Conservation (phyloP, 2,888 invertebrate species). For the Oscheius sp. region DNA sequence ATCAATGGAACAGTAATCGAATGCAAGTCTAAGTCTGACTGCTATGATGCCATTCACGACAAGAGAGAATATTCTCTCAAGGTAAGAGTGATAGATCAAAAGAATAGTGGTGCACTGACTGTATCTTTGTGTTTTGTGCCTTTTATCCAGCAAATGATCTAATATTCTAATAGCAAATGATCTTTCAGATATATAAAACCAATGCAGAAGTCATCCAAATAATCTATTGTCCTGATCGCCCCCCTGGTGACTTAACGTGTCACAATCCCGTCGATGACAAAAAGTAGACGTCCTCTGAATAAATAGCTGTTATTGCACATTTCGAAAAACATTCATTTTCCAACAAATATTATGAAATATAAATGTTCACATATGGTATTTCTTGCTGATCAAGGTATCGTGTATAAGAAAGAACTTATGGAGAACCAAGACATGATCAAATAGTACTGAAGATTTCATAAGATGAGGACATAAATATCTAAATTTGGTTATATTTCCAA, state of each 20-base stretch:
- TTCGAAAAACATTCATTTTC: no score
- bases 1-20: slow-evolving; percentile 2
- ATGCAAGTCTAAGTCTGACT: not conserved
- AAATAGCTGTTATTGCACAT: no score
- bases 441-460: no score
- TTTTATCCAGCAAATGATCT: not conserved
- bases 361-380: no score
- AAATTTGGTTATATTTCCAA: no score
- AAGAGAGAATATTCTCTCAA: not conserved
- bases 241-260: not conserved
- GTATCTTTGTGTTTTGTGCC: not conserved
- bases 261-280: not conserved
- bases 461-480: no score
- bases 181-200: not conserved
- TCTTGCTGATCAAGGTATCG: no score
- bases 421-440: no score
- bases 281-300: no score
- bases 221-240: not conserved
- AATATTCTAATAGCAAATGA: not conserved
- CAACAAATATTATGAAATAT: no score
- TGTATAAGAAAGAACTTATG: no score
- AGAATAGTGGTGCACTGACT: no score
- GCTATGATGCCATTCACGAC: not conserved
- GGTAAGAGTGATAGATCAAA: not conserved
- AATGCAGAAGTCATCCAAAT: not conserved